Percentiles rank a stretch among this genome's conserved stretches.
phyloP scores from a whole-genome alignment of 35 echinoderm and acorn worm genomes.

The Heliocidaris tuberculata region DNA sequence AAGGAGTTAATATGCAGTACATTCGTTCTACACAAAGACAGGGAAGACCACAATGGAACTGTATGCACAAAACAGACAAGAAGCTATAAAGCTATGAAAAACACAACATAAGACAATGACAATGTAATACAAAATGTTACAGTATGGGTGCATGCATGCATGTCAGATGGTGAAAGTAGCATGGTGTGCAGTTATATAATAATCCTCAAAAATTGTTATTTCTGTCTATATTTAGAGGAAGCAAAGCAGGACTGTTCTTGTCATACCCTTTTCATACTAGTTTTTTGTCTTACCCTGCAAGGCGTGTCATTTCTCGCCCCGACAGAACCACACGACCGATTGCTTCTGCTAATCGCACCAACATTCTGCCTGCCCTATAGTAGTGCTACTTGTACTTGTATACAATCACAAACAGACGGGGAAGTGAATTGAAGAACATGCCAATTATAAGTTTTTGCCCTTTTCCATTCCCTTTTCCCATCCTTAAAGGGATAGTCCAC shows the following conservation, averaged over 20 bases:
- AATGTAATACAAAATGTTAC: not conserved
- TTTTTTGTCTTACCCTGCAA: constrained; percentile 77
- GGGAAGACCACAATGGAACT: not conserved
- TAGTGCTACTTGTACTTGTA: too few species aligned
- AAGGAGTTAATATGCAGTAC: too few species aligned
- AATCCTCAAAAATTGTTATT: not conserved
- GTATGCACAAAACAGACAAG: not conserved
- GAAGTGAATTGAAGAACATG: not conserved
- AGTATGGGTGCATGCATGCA: not conserved
- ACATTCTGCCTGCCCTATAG: constrained; percentile 90
- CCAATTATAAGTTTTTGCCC: not conserved
- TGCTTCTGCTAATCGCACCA: constrained; percentile 85
- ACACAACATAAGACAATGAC: not conserved
- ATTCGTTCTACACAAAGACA: not conserved
- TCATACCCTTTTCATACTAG: not conserved
- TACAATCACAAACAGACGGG: not conserved
- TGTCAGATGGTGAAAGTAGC: not conserved
- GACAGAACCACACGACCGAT: constrained; percentile 83
- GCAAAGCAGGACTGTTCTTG: not conserved
- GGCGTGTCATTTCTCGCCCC: constrained; percentile 85
- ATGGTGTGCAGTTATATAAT: not conserved
- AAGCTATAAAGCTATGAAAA: not conserved
- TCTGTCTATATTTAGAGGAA: not conserved
- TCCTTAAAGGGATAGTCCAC: too few species aligned
- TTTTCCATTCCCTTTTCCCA: too few species aligned